Conservation (phyloP, 2,797 vertebrate species). For the Pseudomugil tenellus region DNA sequence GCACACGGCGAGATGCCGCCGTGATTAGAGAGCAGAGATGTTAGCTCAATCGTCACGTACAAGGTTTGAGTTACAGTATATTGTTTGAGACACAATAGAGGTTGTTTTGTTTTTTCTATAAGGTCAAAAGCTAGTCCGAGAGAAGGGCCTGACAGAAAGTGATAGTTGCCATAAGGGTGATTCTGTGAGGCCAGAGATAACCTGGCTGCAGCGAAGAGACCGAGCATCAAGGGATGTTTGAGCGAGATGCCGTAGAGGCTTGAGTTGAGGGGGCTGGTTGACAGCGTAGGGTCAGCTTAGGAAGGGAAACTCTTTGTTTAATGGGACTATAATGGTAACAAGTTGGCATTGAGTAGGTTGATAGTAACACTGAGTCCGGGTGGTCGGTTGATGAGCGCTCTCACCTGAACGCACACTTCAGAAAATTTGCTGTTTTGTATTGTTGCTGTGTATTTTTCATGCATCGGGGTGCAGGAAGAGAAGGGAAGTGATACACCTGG, state of each 20-base stretch:
- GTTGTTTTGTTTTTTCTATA: slow-evolving; percentile 14
- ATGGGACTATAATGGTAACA: slow-evolving; percentile 78
- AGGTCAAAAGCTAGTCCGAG: slow-evolving; percentile 65
- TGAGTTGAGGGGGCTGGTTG: slow-evolving; percentile 66
- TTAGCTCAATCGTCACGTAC: slow-evolving; percentile 50
- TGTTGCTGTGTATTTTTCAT: slow-evolving; percentile 37
- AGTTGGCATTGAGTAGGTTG: slow-evolving; percentile 87
- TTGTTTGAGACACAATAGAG: slow-evolving; percentile 60
- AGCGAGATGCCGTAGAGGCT: slow-evolving; percentile 69
- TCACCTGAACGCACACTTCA: slow-evolving; percentile 57
- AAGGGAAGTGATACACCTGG: slow-evolving; percentile 73
- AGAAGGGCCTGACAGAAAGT: slow-evolving; percentile 72
- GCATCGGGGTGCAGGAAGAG: slow-evolving; percentile 37
- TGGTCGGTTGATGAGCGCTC: slow-evolving; percentile 49
- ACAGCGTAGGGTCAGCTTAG: slow-evolving; percentile 69
- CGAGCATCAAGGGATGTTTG: slow-evolving; percentile 63
- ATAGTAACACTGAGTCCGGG: slow-evolving; percentile 73
- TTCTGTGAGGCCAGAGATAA: slow-evolving; percentile 52
- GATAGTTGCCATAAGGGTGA: slow-evolving; percentile 62
- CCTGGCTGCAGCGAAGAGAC: slow-evolving; percentile 52
- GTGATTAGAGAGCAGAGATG: slow-evolving; percentile 37
- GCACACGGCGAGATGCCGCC: slow-evolving; percentile 36
- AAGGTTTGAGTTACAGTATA: slow-evolving; percentile 49
- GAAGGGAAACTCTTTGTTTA: slow-evolving; percentile 75
- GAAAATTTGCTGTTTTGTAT: slow-evolving; percentile 30